These are phyloP conservation scores for Ephestia elutella DNA, from an alignment of 1,140 invertebrate species.

Conservation along the genomic window DNA sequence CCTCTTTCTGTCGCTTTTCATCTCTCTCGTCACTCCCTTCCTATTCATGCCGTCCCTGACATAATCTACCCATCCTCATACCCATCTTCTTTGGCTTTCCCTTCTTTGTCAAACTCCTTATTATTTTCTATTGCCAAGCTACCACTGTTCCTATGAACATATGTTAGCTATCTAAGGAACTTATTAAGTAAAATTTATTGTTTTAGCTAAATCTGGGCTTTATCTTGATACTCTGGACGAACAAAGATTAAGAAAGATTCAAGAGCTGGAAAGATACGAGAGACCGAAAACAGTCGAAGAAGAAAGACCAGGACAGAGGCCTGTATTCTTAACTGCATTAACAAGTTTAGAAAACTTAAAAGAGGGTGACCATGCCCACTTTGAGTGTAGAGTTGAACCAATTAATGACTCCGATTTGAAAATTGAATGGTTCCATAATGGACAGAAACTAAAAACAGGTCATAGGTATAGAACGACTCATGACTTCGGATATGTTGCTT, in stretches of 20 bases:
- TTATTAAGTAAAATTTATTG: constrained; percentile 1
- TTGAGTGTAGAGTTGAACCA: constrained; percentile 96
- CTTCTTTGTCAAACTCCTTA: no score
- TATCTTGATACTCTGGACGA: constrained; percentile 92
- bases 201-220: constrained; percentile 85
- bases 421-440: constrained; percentile 97
- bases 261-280: constrained; percentile 88
- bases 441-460: constrained; percentile 84
- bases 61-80: no score
- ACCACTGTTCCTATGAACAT: no score
- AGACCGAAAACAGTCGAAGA: constrained; percentile 84
- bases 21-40: no score
- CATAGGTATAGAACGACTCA: constrained; percentile 93
- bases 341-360: constrained; percentile 89
- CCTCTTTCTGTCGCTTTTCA: no score
- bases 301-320: constrained; percentile 85
- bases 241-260: constrained; percentile 90
- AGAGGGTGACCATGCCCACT: constrained; percentile 93
- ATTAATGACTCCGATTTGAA: constrained; percentile 95
- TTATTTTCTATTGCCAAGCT: no score
- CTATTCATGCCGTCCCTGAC: no score
- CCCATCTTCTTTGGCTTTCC: no score
- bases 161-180: no score
- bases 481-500: constrained; percentile 96
- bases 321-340: constrained; percentile 90